Conservation (phyloP, 2,797 vertebrate species). For the Graptemys geographica region DNA sequence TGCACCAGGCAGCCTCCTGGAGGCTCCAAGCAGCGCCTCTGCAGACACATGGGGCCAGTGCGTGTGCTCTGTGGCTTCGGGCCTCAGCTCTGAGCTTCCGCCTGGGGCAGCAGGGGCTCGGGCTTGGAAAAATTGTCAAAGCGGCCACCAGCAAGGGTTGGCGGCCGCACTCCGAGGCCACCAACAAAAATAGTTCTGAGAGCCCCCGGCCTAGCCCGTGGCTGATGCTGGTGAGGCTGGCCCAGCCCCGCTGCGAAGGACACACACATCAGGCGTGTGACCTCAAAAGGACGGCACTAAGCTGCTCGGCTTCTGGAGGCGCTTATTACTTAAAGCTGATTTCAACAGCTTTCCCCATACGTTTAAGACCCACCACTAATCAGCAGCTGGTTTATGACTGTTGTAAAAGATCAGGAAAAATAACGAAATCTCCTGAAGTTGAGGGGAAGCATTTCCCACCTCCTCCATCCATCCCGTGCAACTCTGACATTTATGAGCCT, state of each 20-base stretch:
- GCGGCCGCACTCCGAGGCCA: too few species aligned
- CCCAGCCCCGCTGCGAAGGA: background rate
- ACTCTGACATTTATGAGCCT: background rate
- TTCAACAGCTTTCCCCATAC: slow-evolving; percentile 71
- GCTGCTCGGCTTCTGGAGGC: slow-evolving; percentile 30
- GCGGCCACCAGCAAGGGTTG: too few species aligned
- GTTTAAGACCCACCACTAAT: slow-evolving; percentile 71
- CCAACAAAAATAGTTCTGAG: too few species aligned
- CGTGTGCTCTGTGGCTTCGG: too few species aligned
- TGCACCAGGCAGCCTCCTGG: too few species aligned
- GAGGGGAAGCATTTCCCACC: background rate
- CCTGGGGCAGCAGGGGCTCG: too few species aligned
- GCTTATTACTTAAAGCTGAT: slow-evolving; percentile 69
- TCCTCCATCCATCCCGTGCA: background rate
- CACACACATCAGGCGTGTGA: background rate
- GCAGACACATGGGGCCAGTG: too few species aligned
- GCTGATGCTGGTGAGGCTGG: fast-evolving
- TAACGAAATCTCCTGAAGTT: background rate
- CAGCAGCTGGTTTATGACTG: slow-evolving; percentile 70
- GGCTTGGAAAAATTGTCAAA: too few species aligned
- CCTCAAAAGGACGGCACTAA: slow-evolving; percentile 38
- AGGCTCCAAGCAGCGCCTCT: too few species aligned
- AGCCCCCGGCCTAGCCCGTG: background rate
- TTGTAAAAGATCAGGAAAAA: slow-evolving; percentile 67
- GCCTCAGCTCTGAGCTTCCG: too few species aligned